phyloP scores from a whole-genome alignment of 2,888 invertebrate genomes.

The Drosophila histrio region DNA sequence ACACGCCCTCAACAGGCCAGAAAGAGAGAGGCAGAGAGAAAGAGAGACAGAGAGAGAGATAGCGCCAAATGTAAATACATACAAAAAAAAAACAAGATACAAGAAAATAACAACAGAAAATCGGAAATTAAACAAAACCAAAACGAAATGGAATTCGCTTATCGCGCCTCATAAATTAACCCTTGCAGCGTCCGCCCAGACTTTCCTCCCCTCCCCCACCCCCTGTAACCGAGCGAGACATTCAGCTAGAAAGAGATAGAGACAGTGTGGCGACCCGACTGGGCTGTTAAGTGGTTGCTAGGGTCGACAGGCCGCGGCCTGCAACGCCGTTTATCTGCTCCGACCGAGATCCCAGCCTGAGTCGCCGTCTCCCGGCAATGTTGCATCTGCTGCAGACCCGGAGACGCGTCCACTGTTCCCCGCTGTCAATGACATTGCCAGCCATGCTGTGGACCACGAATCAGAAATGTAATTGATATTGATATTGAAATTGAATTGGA shows the following conservation, averaged over 20 bases:
- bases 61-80: conserved; percentile 61
- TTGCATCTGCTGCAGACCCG: conserved; percentile 12
- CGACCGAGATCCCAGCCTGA: conserved; percentile 1
- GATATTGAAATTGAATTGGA: conserved; percentile 47
- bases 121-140: conserved; percentile 80
- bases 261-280: conserved; percentile 7
- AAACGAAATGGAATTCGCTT: conserved; percentile 80
- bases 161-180: conserved; percentile 82
- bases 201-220: conserved; percentile 1
- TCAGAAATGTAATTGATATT: conserved; percentile 39
- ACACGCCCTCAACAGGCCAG: conserved; percentile 34
- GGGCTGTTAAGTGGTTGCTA: conserved; percentile 53
- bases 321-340: conserved; percentile 53
- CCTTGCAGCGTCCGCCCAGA: conserved; percentile 66
- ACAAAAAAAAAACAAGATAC: conserved; percentile 24
- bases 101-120: conserved; percentile 62
- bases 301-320: conserved; percentile 47
- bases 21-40: conserved; percentile 6
- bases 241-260: conserved; percentile 4
- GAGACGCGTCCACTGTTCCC: conserved; percentile 43
- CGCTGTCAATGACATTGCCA: conserved; percentile 67
- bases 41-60: conserved; percentile 9
- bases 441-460: conserved; percentile 27
- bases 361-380: neutral
- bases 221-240: conserved; percentile 8